phyloP scores from a whole-genome alignment of 2,113 vertebrate species.

The Equus przewalskii region DNA sequence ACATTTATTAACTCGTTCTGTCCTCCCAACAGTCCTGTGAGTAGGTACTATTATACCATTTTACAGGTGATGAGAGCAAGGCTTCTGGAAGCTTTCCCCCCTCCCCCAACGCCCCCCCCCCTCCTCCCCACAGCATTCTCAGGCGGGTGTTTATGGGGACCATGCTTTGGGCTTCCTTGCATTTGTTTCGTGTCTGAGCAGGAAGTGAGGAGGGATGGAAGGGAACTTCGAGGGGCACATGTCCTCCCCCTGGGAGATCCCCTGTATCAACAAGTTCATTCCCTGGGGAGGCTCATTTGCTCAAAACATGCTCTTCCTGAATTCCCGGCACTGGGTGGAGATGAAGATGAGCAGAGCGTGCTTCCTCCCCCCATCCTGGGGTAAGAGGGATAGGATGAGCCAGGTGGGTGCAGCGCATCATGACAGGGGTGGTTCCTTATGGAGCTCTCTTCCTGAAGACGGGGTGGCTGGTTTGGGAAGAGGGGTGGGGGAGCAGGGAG shows the following conservation, averaged over 20 bases:
- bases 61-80: background rate
- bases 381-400: rapidly evolving
- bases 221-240: rapidly evolving
- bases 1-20: rapidly evolving
- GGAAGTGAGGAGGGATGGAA: rapidly evolving
- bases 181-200: background rate
- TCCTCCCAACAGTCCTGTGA: background rate
- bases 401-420: rapidly evolving
- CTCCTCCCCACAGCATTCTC: rapidly evolving
- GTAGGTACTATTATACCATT: background rate
- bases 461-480: no score
- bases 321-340: rapidly evolving
- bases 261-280: background rate
- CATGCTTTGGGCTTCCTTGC: background rate
- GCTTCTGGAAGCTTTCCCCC: background rate
- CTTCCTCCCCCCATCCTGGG: background rate
- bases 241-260: rapidly evolving
- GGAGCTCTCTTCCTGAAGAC: background rate
- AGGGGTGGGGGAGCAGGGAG: no score
- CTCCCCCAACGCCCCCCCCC: no score
- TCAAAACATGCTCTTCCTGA: rapidly evolving
- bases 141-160: background rate
- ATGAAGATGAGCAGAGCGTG: rapidly evolving
- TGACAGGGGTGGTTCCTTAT: background rate
- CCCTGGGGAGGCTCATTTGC: background rate